Base-by-base conservation (phyloP, 2,888 invertebrate species). In the Spicauda simplicius region DNA sequence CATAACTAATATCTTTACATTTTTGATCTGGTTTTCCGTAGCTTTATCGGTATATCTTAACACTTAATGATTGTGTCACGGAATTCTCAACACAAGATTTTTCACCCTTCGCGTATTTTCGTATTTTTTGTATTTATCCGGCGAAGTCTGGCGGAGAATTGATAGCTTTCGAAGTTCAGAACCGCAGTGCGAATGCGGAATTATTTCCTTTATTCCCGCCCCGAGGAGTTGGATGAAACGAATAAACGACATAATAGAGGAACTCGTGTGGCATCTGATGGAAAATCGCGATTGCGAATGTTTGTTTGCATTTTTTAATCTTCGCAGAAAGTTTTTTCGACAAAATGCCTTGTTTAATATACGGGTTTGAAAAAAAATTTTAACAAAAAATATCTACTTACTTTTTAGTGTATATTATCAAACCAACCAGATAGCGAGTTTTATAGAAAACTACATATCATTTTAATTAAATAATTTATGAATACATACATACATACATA, bases 151-250 rank as follows among this genome's bases (percentile, higher is more conserved):
- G 41, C 14, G 41, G 41, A 41, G 14, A 41, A 41, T 41, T 41
- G 41, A 41, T 41, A 41, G 41, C 41, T 41, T 75, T 77, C 74
- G 75, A 60, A 50, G 50, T 30, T 60, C 59, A 11, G 25, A 11
- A 16, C 37, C 61, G 61, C 61, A 37, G 61, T 37, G 61, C 52
- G 61, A 61, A 53, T 61, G 61, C 52, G 61, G 50, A 61, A 61
- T 61, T 61, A 50, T 61, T 61, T 61, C 50, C 60, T 60, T 61
- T 60, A 33, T 25, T 37, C 37, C 52, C 50, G 33, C 50, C 12
- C 52, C 37, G 37, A 52, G 41, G 33, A 58, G 33, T 52, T 48
- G 52, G 25, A 50, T 33, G 52, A 61, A 41, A 41, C 41, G 61
- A 61, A 50, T 61, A 61, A 61, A 61, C 52, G 61, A 61, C 52